Conservation (phyloP, 2,797 vertebrate species). For the Cyprinella venusta region DNA sequence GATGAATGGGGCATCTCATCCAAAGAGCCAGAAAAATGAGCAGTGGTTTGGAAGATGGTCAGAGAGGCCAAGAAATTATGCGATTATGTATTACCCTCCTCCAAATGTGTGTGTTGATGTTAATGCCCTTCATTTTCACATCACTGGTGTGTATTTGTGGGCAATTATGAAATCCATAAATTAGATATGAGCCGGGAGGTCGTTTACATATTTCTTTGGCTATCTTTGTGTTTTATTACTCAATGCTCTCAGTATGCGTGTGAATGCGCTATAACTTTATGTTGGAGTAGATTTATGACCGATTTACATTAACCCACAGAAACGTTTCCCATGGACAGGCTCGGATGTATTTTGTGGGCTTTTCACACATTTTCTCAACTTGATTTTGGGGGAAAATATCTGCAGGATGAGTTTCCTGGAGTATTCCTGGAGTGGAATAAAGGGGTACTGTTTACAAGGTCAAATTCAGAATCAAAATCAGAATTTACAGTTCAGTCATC, state of each 20-base stretch:
- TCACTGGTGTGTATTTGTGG: constrained; percentile 27
- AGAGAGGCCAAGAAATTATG: constrained; percentile 30
- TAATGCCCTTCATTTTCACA: constrained; percentile 46
- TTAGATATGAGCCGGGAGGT: constrained; percentile 22
- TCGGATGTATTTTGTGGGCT: background rate
- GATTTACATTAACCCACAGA: constrained; percentile 22
- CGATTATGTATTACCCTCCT: constrained; percentile 27
- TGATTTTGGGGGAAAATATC: background rate
- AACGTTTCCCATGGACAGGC: background rate
- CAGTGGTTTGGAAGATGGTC: constrained; percentile 29
- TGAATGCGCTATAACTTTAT: constrained; percentile 33
- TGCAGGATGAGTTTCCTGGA: no score
- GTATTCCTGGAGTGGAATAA: background rate
- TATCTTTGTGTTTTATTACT: constrained; percentile 43
- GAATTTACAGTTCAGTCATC: background rate
- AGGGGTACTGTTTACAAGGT: background rate
- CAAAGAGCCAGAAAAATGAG: constrained; percentile 11
- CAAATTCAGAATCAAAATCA: background rate
- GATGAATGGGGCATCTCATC: constrained; percentile 1
- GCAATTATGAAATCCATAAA: constrained; percentile 44
- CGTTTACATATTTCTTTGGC: constrained; percentile 40
- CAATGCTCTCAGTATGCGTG: constrained; percentile 24
- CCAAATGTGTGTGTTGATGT: constrained; percentile 13
- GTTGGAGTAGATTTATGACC: constrained; percentile 28
- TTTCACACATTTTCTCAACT: background rate